phyloP scores from a whole-genome alignment of 2,797 vertebrate genomes.

The Labeo calbasu region DNA sequence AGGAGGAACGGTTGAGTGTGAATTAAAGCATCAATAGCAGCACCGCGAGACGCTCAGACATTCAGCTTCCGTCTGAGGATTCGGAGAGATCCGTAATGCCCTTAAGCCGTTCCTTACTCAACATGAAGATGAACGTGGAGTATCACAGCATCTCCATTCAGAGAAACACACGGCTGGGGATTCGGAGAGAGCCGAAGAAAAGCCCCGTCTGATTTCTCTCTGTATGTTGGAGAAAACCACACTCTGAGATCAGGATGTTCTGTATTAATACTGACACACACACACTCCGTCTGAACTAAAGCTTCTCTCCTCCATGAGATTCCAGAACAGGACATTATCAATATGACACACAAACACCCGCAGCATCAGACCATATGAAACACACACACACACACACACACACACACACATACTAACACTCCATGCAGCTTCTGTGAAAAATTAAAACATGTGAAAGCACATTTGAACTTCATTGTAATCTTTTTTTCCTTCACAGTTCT shows the following conservation, averaged over 20 bases:
- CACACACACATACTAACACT: too few relatives aligned
- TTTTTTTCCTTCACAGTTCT: too few relatives aligned
- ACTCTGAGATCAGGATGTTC: constrained; percentile 23
- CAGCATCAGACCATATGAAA: too few relatives aligned
- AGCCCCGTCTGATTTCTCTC: not conserved
- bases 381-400: too few relatives aligned
- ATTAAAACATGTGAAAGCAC: too few relatives aligned
- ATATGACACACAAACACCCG: too few relatives aligned
- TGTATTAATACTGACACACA: constrained; percentile 31
- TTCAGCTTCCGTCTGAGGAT: not conserved
- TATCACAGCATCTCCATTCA: not conserved
- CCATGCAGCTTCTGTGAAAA: too few relatives aligned
- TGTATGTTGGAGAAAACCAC: constrained; percentile 9
- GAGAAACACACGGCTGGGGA: constrained; percentile 5
- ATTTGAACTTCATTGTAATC: too few relatives aligned
- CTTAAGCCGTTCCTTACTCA: constrained; percentile 1
- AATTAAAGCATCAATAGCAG: not conserved
- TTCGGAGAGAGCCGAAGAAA: not conserved
- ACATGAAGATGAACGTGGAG: not conserved
- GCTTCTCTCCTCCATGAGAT: too few relatives aligned
- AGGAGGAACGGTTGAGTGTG: not conserved
- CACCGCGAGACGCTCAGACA: not conserved
- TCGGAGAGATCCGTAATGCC: not conserved
- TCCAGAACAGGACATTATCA: too few relatives aligned
- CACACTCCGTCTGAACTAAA: too few relatives aligned